These are phyloP conservation scores for Trissonchulus sp. DNA, from an alignment of 2,888 invertebrate genomes.

Conservation along the genomic window DNA sequence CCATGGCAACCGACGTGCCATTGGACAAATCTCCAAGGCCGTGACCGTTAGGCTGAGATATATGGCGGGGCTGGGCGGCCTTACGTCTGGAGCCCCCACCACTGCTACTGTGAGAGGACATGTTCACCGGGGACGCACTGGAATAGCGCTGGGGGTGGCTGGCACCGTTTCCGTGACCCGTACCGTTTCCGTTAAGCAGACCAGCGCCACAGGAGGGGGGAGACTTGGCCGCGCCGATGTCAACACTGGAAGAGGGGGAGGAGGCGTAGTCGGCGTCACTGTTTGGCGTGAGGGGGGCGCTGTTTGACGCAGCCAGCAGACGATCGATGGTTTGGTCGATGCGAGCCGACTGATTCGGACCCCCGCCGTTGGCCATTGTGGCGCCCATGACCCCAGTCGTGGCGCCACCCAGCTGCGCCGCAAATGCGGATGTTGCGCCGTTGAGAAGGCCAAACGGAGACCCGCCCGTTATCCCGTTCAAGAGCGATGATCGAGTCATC, in stretches of 20 bases:
- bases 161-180: background rate
- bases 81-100: background rate
- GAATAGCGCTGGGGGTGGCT: background rate
- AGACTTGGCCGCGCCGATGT: background rate
- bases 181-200: too few relatives aligned
- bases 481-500: background rate
- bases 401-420: background rate
- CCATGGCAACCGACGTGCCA: too few relatives aligned
- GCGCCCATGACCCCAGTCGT: background rate
- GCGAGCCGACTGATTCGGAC: background rate
- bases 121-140: too few relatives aligned
- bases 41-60: background rate
- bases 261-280: background rate
- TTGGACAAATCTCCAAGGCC: too few relatives aligned
- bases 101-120: too few relatives aligned
- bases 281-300: background rate
- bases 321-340: conserved; percentile 1
- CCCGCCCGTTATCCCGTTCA: too few relatives aligned
- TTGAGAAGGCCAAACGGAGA: too few relatives aligned
- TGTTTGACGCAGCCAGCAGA: background rate
- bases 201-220: background rate
- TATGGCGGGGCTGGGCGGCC: background rate
- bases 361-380: background rate
- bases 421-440: background rate
- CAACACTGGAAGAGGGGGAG: background rate